Evolutionary conservation across 2,113 vertebrate genomes (phyloP).

Genomic region (Eretmochelys imbricata): DNA sequence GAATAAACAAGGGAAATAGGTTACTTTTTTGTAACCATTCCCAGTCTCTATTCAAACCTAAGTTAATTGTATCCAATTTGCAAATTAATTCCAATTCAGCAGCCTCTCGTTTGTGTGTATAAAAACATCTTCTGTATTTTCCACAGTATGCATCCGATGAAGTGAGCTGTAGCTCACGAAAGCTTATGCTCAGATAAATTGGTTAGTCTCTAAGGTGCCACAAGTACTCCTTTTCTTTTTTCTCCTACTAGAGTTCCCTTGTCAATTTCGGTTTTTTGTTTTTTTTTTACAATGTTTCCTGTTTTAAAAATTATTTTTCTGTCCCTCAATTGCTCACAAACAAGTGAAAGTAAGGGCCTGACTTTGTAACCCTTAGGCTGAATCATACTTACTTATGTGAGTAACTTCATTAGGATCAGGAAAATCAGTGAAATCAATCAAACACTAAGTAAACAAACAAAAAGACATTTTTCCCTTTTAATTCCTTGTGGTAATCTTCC

Average conservation of each 20-base stretch:
- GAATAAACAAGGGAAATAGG: too few relatives aligned
- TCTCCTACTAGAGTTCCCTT: background rate
- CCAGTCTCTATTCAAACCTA: too few relatives aligned
- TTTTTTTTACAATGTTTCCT: background rate
- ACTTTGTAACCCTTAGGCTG: background rate
- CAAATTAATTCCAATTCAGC: too few relatives aligned
- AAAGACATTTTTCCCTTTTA: background rate
- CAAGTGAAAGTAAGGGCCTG: background rate
- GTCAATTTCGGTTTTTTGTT: background rate
- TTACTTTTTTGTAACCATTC: too few relatives aligned
- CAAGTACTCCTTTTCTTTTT: too few relatives aligned
- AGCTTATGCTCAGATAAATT: too few relatives aligned
- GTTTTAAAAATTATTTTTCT: background rate
- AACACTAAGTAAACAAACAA: background rate
- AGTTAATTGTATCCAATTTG: too few relatives aligned
- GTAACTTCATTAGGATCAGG: background rate
- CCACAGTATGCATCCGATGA: too few relatives aligned
- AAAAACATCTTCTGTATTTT: too few relatives aligned
- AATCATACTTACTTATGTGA: background rate
- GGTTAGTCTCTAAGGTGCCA: too few relatives aligned
- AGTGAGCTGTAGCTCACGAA: too few relatives aligned
- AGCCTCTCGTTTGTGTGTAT: too few relatives aligned
- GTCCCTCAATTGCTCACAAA: background rate
- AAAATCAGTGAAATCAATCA: background rate
- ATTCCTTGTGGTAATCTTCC: background rate